These are phyloP conservation scores for Rhogogaster chlorosoma DNA, from an alignment of 2,888 invertebrate species.

Conservation along the genomic window DNA sequence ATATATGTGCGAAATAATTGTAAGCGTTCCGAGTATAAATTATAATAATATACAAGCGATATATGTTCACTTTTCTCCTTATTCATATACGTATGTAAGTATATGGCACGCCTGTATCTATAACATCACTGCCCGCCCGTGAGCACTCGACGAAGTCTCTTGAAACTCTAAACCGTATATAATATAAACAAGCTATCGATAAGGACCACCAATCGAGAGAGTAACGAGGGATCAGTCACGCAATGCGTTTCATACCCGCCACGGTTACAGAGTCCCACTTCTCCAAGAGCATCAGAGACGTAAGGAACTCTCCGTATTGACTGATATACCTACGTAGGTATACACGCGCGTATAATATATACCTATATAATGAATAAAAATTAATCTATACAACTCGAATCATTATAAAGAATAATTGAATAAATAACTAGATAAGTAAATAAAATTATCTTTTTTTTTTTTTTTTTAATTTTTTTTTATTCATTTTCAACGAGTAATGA, in stretches of 20 bases:
- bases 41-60: neutral
- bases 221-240: neutral
- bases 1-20: neutral
- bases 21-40: neutral
- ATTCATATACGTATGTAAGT: neutral
- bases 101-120: too few relatives aligned
- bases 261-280: neutral
- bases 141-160: neutral
- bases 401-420: too few relatives aligned
- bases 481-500: neutral
- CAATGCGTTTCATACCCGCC: neutral
- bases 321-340: too few relatives aligned
- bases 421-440: neutral
- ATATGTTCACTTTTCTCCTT: neutral
- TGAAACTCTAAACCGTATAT: neutral
- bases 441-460: neutral
- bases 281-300: neutral
- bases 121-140: neutral
- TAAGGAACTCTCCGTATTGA: neutral
- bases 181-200: neutral
- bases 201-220: conserved; percentile 6
- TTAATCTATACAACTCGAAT: too few relatives aligned
- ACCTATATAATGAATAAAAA: too few relatives aligned
- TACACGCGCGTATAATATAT: too few relatives aligned
- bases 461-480: neutral